Evolutionary conservation across 2,888 invertebrate species (phyloP), one percentile per base, ranked within the genome.

Genomic region (Cryptocephalus moraei): DNA sequence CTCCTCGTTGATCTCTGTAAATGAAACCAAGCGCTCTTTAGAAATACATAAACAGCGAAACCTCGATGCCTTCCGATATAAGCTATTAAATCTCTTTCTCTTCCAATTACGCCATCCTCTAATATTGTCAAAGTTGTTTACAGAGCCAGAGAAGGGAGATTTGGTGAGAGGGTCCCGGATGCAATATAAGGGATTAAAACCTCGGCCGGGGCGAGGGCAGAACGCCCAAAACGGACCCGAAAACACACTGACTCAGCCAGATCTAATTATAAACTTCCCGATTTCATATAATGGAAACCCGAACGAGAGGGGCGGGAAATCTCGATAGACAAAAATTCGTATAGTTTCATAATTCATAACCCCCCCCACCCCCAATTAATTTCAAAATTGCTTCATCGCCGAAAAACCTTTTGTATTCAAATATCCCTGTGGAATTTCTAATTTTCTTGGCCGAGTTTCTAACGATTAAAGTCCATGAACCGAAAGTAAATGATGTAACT

Each of bases 1-100:
- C 52, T 87, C 86, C 56, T 78, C 79, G 39, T 78, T 79, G 47
- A 79, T 79, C 56, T 77, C 79, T 63, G 69, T 34, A 66, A 59
- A 48, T 49, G 36, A 22, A 22, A 41, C 33, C 43, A 43, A 32
- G 13, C 9, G 13, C 10, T 31, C 3, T 6, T 1, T 31, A 34
- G n/a, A 11, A 22, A 22, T 22, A 22, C 6, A 22, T 22, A 4
- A 22, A 22, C 4, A 8, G 40, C 8, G 12, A 6, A 40, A 6
- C 22, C 40, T 40, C 6, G 22, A 13, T 12, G 22, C 8, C 8
- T 12, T 12, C 8, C 10, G 40, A 10, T 40, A 11, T 12, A 13
- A 40, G 12, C 12, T 40, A 22, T 22, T 22, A 22, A 22, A 22
- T 22, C 22, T 22, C 22, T 22, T 22, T 22, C 22, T 22, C 22